Evolutionary conservation across 2,888 invertebrate species (phyloP), one percentile per base, ranked within the genome.

Genomic region (Plagodis pulveraria): DNA sequence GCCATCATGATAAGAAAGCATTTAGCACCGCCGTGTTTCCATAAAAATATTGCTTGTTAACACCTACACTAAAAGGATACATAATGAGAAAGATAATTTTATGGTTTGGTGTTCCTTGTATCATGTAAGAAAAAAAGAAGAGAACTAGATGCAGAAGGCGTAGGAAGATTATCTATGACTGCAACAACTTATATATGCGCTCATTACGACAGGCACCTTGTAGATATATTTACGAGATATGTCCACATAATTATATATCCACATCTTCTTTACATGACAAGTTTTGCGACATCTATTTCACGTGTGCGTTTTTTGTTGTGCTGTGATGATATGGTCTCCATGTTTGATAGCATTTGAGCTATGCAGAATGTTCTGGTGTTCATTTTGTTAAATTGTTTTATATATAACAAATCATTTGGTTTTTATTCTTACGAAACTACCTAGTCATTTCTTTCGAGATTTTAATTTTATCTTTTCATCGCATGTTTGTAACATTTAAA

Each of bases 301-400:
- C 5, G 11, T 36, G 10, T n/a, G 42, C n/a, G 12, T 60, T 40
- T 56, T 52, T 35, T 10, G 2, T 22, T 41, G 44, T 8, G 51
- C 56, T 35, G 22, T 33, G 48, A 6, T 52, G 8, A 47, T 60
- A 6, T 60, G 60, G 60, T 60, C 48, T 36, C 60, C 60, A 45
- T 60, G 48, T 40, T 36, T 60, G 40, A 6, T 60, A 10, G 12
- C 40, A 11, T 10, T 47, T 5, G 45, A 54, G 38, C 43, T 35
- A 12, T 35, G 35, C 42, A 52, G 48, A 41, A 7, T 48, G 6
- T 42, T 34, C 11, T 50, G 32, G 35, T 47, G 36, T 34, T 34
- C 11, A 7, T 9, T 11, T 6, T 52, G 22, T 44, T 44, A 41
- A 50, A 9, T 38, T 12, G n/a, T 36, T 5, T 43, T 22, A 42